Percentiles rank a stretch among this genome's conserved stretches.
These are phyloP conservation scores for Rhynchonycteris naso DNA, from an alignment of 2,797 vertebrate species.

Conservation along the genomic window DNA sequence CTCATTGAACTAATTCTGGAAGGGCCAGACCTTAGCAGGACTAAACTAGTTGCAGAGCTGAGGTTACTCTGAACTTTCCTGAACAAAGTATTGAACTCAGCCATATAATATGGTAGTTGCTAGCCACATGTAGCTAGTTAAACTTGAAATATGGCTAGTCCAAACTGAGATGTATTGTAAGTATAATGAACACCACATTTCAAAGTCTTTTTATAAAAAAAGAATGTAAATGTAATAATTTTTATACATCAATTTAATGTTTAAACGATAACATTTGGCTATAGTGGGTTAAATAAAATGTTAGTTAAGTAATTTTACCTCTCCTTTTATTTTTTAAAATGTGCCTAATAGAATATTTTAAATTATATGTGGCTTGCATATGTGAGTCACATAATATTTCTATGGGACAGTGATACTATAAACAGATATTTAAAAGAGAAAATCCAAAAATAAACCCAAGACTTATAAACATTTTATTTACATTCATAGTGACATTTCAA, in stretches of 20 bases:
- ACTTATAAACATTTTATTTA: background rate
- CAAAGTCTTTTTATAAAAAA: background rate
- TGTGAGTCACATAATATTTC: background rate
- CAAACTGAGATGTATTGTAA: background rate
- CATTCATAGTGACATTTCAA: background rate
- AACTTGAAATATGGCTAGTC: background rate
- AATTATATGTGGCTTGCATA: background rate
- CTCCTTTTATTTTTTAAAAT: background rate
- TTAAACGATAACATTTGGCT: background rate
- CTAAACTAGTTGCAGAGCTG: background rate
- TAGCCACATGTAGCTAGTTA: background rate
- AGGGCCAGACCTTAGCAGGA: background rate
- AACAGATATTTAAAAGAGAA: constrained; percentile 1
- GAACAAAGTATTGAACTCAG: background rate
- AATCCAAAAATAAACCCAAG: background rate
- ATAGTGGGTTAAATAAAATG: background rate
- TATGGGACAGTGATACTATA: background rate
- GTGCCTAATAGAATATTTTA: background rate
- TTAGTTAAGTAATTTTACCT: background rate
- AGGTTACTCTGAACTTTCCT: background rate
- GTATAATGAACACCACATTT: background rate
- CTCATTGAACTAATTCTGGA: background rate
- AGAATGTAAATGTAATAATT: constrained; percentile 8
- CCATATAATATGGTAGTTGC: background rate
- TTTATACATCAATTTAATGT: constrained; percentile 4